Percentiles rank a stretch among this genome's conserved stretches.
Evolutionary conservation across 2,888 invertebrate species (phyloP).

Genomic region (Eupithecia subfuscata): DNA sequence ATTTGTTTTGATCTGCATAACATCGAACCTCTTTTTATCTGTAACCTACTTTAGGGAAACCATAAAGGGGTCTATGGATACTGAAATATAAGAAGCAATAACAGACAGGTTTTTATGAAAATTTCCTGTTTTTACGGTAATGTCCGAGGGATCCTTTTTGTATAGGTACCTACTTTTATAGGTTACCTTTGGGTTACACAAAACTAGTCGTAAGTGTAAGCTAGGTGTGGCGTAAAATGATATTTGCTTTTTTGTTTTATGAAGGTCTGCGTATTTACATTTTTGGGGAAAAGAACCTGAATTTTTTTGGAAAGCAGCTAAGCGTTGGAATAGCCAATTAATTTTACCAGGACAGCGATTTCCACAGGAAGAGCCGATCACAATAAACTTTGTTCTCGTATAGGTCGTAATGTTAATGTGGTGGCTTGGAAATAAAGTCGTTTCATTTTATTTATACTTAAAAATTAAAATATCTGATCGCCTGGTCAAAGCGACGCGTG

Average conservation of each 20-base stretch:
- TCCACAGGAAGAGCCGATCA: no score
- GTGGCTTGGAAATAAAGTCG: no score
- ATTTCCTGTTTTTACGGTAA: background rate
- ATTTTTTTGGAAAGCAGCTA: no score
- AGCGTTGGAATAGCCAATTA: no score
- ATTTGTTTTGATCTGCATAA: slow-evolving; percentile 18
- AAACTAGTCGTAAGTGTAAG: background rate
- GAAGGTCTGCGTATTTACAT: background rate
- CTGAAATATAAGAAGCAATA: slow-evolving; percentile 1
- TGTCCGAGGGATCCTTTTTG: background rate
- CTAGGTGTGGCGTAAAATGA: background rate
- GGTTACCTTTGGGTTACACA: background rate
- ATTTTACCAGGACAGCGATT: no score
- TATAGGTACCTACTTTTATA: background rate
- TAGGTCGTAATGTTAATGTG: no score
- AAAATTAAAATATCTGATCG: no score
- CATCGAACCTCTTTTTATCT: slow-evolving; percentile 8
- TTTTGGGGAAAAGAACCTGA: no score
- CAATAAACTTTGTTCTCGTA: no score
- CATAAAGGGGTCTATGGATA: background rate
- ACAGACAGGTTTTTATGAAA: slow-evolving; percentile 6
- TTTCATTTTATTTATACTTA: no score
- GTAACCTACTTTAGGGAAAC: slow-evolving; percentile 11
- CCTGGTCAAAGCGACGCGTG: no score
- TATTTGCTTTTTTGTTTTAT: background rate